Conservation (phyloP, 2,888 invertebrate genomes). For the Drosophila hamatofila region DNA sequence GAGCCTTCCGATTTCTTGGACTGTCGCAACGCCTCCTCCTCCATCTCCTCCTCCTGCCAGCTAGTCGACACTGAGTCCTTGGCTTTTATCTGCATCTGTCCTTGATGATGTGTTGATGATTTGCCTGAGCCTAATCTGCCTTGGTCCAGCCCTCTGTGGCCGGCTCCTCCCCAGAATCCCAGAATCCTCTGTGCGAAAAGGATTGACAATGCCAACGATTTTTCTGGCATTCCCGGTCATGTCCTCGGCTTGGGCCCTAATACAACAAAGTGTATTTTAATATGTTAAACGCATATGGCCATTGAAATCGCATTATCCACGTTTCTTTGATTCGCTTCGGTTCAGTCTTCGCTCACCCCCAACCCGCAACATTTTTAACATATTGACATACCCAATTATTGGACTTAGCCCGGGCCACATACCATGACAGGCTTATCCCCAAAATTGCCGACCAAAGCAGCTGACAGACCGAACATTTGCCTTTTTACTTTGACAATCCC, state of each 20-base stretch:
- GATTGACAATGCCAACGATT: slow-evolving; percentile 60
- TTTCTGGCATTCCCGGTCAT: slow-evolving; percentile 8
- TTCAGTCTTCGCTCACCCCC: not conserved
- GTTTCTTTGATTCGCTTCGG: slow-evolving; percentile 7
- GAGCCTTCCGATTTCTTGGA: slow-evolving; percentile 19
- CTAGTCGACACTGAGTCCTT: not conserved
- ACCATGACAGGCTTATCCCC: slow-evolving; percentile 23
- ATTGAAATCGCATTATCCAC: slow-evolving; percentile 69
- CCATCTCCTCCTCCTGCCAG: not conserved
- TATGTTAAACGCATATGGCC: slow-evolving; percentile 69
- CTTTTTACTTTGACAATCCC: not conserved
- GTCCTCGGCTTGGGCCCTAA: slow-evolving; percentile 26
- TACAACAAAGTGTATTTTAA: slow-evolving; percentile 71
- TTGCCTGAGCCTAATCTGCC: slow-evolving; percentile 53
- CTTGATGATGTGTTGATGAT: slow-evolving; percentile 63
- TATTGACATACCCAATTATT: slow-evolving; percentile 35
- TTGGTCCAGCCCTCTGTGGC: not conserved
- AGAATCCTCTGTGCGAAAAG: slow-evolving; percentile 36
- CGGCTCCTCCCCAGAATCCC: too few species aligned
- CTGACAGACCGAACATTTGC: not conserved
- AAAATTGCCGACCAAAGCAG: slow-evolving; percentile 20
- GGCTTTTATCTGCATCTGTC: slow-evolving; percentile 56
- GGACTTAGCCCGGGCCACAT: not conserved
- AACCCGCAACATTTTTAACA: slow-evolving; percentile 19
- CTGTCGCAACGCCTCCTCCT: not conserved